Evolutionary conservation across 2,113 vertebrate genomes (phyloP).

Genomic region (Noctilio leporinus): DNA sequence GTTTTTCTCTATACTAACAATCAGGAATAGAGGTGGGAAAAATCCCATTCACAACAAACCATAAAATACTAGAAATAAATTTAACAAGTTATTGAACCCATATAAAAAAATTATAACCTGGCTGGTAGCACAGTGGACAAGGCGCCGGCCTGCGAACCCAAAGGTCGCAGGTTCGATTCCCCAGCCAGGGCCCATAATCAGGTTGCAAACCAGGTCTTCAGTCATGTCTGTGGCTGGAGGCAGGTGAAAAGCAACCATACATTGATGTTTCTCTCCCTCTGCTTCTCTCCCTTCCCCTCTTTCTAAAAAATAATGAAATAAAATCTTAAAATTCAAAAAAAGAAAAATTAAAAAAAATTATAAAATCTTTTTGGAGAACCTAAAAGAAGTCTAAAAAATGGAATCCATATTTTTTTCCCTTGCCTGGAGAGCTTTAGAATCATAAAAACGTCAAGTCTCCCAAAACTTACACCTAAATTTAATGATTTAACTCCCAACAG

Average conservation of each 20-base stretch:
- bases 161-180: too few species aligned
- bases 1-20: constrained; percentile 14
- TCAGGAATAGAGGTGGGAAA: not conserved
- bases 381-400: constrained; percentile 13
- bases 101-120: constrained; percentile 17
- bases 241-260: too few species aligned
- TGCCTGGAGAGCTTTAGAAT: not conserved
- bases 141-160: too few species aligned
- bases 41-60: not conserved
- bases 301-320: too few species aligned
- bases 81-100: not conserved
- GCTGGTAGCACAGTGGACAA: too few species aligned
- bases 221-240: too few species aligned
- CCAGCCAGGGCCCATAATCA: too few species aligned
- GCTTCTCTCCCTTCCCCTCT: too few species aligned
- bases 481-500: constrained; percentile 4
- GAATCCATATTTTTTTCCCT: not conserved
- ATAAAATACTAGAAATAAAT: not conserved
- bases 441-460: constrained; percentile 13
- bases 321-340: too few species aligned
- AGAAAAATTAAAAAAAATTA: too few species aligned
- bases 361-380: not conserved
- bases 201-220: too few species aligned
- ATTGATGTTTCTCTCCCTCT: too few species aligned
- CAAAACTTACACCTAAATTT: constrained; percentile 22